Base-by-base conservation (phyloP, 2,113 vertebrate genomes). In the Boleophthalmus pectinirostris region DNA sequence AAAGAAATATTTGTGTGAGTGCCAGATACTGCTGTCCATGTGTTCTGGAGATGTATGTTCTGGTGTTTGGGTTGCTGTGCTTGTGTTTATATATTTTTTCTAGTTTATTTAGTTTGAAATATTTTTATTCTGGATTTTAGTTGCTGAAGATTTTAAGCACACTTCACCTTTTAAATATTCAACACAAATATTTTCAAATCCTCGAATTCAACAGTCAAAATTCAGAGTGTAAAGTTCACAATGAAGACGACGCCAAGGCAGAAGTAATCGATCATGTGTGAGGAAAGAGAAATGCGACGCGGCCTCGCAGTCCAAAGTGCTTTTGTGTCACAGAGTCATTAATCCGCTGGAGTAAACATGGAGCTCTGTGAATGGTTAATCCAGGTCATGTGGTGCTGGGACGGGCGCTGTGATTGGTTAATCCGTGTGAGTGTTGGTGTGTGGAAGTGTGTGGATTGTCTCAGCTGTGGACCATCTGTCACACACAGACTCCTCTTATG, bases 331-430 rank as follows among this genome's bases (percentile, higher is more conserved):
- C 61, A 71, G 53, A 73, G 72, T 58, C 23, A 56, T 11, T 88
- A 83, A 87, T 87, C 83, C 78, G 9, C 63, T 46, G 45, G 18
- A 18, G 57, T 68, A 13, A 9, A 3, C 65, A 49, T 65, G 63
- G 18, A n/a, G 49, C 56, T 1, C 16, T 16, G 49, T 70, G 38
- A 83, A 86, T 84, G 84, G 80, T 83, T 82, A 73, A 83, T 83
- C 80, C 75, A 25, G 3, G 71, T 73, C 73, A 78, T 18, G 66
- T 77, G 73, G 71, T 45, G 10, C 25, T 6, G 35, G 79, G 60
- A 47, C 61, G 57, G 69, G 57, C 14, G 45, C 35, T 66, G 61
- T 70, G 72, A 81, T n/a, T 82, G 80, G 85, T 68, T 81, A 75
- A 76, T 82, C 74, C 18, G 20, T 23, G 73, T 21, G 54, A n/a